Evolutionary conservation across 1,140 invertebrate genomes (phyloP).

Genomic region (Chrysomallon squamiferum): DNA sequence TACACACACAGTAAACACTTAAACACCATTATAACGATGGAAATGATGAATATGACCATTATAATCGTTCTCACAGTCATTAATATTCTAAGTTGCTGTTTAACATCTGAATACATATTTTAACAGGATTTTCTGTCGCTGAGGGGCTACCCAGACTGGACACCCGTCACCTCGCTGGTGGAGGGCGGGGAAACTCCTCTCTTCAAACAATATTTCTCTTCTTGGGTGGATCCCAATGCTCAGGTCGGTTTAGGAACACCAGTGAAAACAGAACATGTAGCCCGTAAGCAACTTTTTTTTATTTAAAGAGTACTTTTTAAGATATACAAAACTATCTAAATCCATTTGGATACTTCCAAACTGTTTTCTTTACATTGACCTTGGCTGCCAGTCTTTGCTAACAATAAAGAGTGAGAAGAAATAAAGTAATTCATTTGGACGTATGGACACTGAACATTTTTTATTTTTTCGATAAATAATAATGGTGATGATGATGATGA

Average conservation of each 20-base stretch:
- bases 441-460: no score
- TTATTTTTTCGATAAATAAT: not conserved
- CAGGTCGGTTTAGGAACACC: constrained; percentile 59
- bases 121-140: constrained; percentile 71
- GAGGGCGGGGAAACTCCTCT: constrained; percentile 54
- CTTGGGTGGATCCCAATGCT: constrained; percentile 48
- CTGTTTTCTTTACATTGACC: not conserved
- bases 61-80: no score
- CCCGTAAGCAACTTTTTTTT: constrained; percentile 27
- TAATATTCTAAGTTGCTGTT: no score
- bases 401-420: no score
- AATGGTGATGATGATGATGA: not conserved
- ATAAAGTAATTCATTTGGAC: no score
- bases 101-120: no score
- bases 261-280: constrained; percentile 37
- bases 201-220: constrained; percentile 54
- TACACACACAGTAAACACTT: no score
- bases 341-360: not conserved
- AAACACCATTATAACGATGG: no score
- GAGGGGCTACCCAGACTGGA: constrained; percentile 82
- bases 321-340: not conserved
- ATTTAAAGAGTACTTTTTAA: not conserved
- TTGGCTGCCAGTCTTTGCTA: no score
- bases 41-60: no score
- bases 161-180: constrained; percentile 67